Percentiles rank a stretch among this genome's conserved stretches.
Evolutionary conservation across 2,797 vertebrate genomes (phyloP).

Genomic region (Microctenopoma lineatum): DNA sequence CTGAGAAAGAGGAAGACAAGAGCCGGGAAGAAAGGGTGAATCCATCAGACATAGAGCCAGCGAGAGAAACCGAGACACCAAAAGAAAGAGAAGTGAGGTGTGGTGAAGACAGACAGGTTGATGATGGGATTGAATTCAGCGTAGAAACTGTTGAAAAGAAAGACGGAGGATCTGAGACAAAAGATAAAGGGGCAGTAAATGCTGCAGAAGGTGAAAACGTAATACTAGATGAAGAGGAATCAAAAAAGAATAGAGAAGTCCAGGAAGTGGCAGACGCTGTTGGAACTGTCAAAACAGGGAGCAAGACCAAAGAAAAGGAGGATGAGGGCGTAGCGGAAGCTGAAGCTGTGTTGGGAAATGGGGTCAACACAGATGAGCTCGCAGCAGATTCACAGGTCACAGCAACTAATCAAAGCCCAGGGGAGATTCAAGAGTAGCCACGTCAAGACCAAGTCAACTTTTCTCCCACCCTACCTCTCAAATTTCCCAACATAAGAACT

Average conservation of each 20-base stretch:
- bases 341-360: conserved; percentile 64
- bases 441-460: conserved; percentile 21
- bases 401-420: conserved; percentile 49
- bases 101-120: conserved; percentile 47
- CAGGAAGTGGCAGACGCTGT: conserved; percentile 43
- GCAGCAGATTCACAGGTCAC: conserved; percentile 37
- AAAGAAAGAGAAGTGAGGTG: conserved; percentile 37
- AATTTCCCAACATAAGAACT: conserved; percentile 35
- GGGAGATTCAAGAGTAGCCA: conserved; percentile 60
- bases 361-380: conserved; percentile 55
- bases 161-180: conserved; percentile 41
- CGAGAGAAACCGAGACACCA: conserved; percentile 27
- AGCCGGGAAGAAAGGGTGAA: conserved; percentile 31
- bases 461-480: conserved; percentile 52
- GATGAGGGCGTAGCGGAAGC: conserved; percentile 17
- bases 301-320: conserved; percentile 60
- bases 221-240: conserved; percentile 28
- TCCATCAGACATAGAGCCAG: conserved; percentile 16
- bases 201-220: conserved; percentile 25
- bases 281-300: conserved; percentile 39
- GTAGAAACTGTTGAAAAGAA: conserved; percentile 41
- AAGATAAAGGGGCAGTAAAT: conserved; percentile 36
- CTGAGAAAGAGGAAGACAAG: conserved; percentile 45
- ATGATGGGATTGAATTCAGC: conserved; percentile 52
- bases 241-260: conserved; percentile 33